These are phyloP conservation scores for Orbicella faveolata DNA, from an alignment of 64 coral and sea anemone genomes.

Conservation along the genomic window DNA sequence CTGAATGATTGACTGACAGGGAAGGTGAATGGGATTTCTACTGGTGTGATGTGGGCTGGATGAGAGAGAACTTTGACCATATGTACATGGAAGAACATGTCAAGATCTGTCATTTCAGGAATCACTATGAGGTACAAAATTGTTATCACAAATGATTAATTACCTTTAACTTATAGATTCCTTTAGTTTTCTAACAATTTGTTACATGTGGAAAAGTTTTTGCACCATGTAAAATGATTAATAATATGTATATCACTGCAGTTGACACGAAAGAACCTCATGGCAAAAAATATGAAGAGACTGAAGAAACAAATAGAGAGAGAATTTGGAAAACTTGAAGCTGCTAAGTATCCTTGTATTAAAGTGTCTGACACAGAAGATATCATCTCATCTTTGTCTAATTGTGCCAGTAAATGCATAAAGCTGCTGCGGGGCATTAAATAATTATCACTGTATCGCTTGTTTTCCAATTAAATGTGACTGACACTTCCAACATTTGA, in stretches of 20 bases:
- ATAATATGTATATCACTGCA: constrained; percentile 4
- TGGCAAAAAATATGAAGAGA: constrained; percentile 97
- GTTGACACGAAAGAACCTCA: constrained; percentile 96
- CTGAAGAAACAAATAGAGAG: constrained; percentile 89
- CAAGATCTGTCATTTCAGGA: constrained; percentile 98
- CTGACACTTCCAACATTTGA: too few species aligned
- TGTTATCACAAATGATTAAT: background rate
- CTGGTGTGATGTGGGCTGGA: constrained; percentile 99
- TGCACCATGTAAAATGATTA: background rate
- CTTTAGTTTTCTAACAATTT: too few species aligned
- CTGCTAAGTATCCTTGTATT: constrained; percentile 90
- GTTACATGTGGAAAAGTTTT: background rate
- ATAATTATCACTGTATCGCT: too few species aligned
- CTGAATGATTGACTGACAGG: constrained; percentile 9
- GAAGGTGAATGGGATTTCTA: constrained; percentile 96
- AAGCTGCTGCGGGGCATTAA: too few species aligned
- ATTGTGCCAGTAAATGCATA: too few species aligned
- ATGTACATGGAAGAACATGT: constrained; percentile 98
- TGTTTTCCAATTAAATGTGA: too few species aligned
- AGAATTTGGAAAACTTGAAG: constrained; percentile 92
- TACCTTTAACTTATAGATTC: background rate
- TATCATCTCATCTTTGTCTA: too few species aligned
- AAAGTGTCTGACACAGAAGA: too few species aligned
- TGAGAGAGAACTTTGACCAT: constrained; percentile 96
- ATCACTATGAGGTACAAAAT: constrained; percentile 82